Percentiles rank a stretch among this genome's conserved stretches.
Evolutionary conservation across 2,888 invertebrate genomes (phyloP).

Genomic region (Drosophila rellima): DNA sequence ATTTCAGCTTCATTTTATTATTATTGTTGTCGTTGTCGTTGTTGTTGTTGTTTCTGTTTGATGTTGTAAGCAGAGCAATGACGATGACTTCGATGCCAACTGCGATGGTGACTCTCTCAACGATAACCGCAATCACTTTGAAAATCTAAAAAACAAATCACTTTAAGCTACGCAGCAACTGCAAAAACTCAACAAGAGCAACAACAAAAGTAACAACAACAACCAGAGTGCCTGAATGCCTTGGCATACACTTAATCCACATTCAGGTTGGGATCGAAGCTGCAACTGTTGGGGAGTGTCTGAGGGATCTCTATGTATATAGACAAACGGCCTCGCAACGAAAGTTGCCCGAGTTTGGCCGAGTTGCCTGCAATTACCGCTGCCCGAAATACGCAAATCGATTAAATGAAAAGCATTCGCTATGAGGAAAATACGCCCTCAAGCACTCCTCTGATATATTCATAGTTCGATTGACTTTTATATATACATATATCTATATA

Average conservation of each 20-base stretch:
- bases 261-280: constrained; percentile 51
- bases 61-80: constrained; percentile 56
- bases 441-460: not conserved
- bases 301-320: not conserved
- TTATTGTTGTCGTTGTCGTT: constrained; percentile 30
- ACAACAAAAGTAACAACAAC: constrained; percentile 23
- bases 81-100: constrained; percentile 50
- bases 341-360: constrained; percentile 62
- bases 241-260: constrained; percentile 80
- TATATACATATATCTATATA: not conserved
- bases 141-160: constrained; percentile 81
- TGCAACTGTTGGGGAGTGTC: constrained; percentile 8
- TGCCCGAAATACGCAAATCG: constrained; percentile 80
- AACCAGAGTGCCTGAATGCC: constrained; percentile 60
- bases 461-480: constrained; percentile 6
- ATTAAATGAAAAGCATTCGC: constrained; percentile 62
- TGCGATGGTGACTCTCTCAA: constrained; percentile 47
- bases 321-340: constrained; percentile 60
- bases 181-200: constrained; percentile 23
- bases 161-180: constrained; percentile 68
- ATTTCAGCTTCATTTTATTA: constrained; percentile 42
- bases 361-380: constrained; percentile 65
- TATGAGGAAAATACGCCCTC: constrained; percentile 1
- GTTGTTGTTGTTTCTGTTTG: constrained; percentile 25
- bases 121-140: constrained; percentile 75